Percentiles rank a stretch among this genome's conserved stretches.
These are phyloP conservation scores for Leucophenga montana DNA, from an alignment of 2,888 invertebrate species.

Conservation along the genomic window DNA sequence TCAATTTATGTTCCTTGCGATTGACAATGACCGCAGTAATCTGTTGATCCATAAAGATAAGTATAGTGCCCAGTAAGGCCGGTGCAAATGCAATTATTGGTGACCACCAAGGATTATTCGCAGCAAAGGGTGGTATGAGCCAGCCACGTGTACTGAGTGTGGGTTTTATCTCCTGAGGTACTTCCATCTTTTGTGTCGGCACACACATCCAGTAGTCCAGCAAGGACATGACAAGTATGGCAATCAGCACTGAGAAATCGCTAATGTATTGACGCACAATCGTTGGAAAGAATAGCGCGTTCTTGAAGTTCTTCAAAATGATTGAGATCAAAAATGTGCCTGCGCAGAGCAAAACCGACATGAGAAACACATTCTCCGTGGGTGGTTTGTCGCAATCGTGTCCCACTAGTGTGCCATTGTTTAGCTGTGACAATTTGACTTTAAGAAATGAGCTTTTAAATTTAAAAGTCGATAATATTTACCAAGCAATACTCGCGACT, in stretches of 20 bases:
- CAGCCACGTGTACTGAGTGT: constrained; percentile 84
- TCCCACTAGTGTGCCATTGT: constrained; percentile 85
- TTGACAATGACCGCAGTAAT: constrained; percentile 99
- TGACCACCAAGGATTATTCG: constrained; percentile 89
- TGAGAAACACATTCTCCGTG: constrained; percentile 92
- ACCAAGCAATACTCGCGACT: constrained; percentile 81
- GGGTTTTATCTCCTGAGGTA: constrained; percentile 90
- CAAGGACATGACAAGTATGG: constrained; percentile 92
- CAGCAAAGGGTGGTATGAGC: constrained; percentile 84
- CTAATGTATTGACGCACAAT: constrained; percentile 93
- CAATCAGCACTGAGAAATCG: constrained; percentile 97
- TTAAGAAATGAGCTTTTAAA: not conserved
- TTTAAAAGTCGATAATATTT: constrained; percentile 54
- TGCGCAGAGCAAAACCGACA: constrained; percentile 93
- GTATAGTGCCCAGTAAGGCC: constrained; percentile 93
- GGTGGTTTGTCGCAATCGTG: constrained; percentile 81
- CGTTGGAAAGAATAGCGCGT: constrained; percentile 93
- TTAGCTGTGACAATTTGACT: constrained; percentile 74
- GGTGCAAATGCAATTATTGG: constrained; percentile 88
- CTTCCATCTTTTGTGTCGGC: constrained; percentile 94
- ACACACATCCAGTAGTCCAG: constrained; percentile 88
- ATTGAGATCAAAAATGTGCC: constrained; percentile 94
- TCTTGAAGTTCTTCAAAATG: constrained; percentile 92
- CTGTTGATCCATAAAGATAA: constrained; percentile 99
- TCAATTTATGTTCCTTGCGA: constrained; percentile 97